Conservation (phyloP, 2,113 vertebrate genomes). For the Delphinus delphis region DNA sequence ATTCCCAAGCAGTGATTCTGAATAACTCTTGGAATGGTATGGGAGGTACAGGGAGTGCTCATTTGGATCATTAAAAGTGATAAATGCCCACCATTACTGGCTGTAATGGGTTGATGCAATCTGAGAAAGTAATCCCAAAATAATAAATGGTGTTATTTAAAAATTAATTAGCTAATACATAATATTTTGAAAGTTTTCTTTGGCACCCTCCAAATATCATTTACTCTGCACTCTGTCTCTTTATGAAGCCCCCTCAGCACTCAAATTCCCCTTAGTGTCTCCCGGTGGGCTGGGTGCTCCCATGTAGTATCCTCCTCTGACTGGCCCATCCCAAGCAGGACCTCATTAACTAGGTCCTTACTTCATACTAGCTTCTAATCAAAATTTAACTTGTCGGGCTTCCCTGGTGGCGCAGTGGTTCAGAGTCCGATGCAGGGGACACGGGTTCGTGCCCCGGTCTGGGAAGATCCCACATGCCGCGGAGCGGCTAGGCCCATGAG, state of each 20-base stretch:
- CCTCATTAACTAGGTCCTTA: not conserved
- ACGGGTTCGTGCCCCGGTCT: too few relatives aligned
- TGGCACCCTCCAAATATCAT: not conserved
- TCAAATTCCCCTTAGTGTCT: not conserved
- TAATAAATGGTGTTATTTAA: constrained; percentile 65
- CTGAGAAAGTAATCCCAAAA: constrained; percentile 51
- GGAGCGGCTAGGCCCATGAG: too few relatives aligned
- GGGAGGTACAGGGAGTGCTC: not conserved
- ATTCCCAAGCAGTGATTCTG: not conserved
- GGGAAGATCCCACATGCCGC: too few relatives aligned
- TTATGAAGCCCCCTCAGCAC: not conserved
- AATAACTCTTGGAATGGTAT: not conserved
- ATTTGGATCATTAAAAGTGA: constrained; percentile 45
- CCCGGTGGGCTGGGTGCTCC: not conserved
- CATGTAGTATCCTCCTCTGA: not conserved
- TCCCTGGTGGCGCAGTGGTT: too few relatives aligned
- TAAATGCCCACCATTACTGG: constrained; percentile 43
- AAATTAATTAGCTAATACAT: constrained; percentile 67
- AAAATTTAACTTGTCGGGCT: not conserved
- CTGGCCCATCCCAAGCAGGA: not conserved
- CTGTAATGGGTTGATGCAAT: constrained; percentile 44
- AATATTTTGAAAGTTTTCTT: constrained; percentile 55
- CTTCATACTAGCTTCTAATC: not conserved
- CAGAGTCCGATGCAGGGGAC: too few relatives aligned
- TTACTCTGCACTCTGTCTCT: not conserved